Evolutionary conservation across 2,113 vertebrate genomes (phyloP), one percentile per base, ranked within the genome.

Genomic region (Phrynosoma platyrhinos): DNA sequence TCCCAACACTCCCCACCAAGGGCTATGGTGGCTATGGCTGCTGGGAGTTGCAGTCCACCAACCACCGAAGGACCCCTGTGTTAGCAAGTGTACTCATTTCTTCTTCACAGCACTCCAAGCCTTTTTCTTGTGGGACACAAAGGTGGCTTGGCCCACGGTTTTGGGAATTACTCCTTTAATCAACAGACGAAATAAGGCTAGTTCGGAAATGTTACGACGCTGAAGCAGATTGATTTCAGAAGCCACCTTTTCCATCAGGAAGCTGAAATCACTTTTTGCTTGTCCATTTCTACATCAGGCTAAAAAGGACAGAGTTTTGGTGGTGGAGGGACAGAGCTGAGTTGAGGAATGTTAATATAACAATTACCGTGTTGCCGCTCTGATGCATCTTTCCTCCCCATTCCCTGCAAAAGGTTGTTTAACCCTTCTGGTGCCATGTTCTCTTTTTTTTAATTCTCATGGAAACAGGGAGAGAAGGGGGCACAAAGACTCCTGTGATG

Each of bases 401-500:
- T 85, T 84, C 86, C 66, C 23, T 66, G 30, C 0, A n/a, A 55
- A 47, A 81, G 25, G 69, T 52, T 3, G 27, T 89, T 97, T 97
- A 97, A 97, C 96, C 94, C 94, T 62, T 94, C 95, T 93, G 79
- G 88, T 93, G 82, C 94, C 93, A 86, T 62, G 18, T 79, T 82
- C 89, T 1, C 7, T n/a, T 91, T 47, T 96, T 64, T 96, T 96
- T 97, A 97, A 97, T 97, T 96, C 96, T 91, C 94, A 93, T 92
- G 96, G 96, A 97, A 95, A 90, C 93, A 32, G 94, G 94, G 62
- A 53, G 27, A 32, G 21, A 71, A 32, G 32, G 32, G 52, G 30
- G 10, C 5, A 79, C 96, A 95, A 93, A 97, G 97, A 96, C 94
- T 71, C 75, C 92, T 95, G 94, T 97, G 97, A 97, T 96, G 92